Base-by-base conservation (phyloP, 2,888 invertebrate species). In the Ashinkailepas kermadecensis region DNA sequence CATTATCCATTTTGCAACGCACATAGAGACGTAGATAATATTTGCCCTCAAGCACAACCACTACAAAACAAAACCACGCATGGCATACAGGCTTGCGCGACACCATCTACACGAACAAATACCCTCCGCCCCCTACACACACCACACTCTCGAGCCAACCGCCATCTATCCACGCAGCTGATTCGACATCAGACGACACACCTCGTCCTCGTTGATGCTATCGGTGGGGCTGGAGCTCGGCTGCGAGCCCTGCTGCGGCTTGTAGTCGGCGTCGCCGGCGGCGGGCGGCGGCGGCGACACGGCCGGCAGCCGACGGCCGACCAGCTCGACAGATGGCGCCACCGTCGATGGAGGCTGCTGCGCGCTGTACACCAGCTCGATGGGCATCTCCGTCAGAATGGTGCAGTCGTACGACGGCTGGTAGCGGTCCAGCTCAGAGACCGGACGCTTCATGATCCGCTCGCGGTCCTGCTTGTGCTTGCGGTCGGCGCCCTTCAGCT, bases 401-500 rank as follows among this genome's bases (percentile, higher is more conserved):
- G 98, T 98, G 87, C 96, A 96, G 84, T 97, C 97, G 87, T 95
- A 98, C 78, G 97, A 96, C 0, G 96, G 96, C 87, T 97, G 97
- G 88, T 93, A 97, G 87, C 97, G 97, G 84, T 96, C 95, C 85
- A 95, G 92, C 87, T 96, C 96, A 3, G 92, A 90, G 23, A 92
- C 89, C 9, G 95, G 93, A 81, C 95, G 90, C 83, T 96, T 93
- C 88, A 94, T 91, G 86, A 98, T 95, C 88, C 97, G 97, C 87
- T 97, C 97, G 0, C 95, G 90, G 88, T 98, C 98, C 86, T 97
- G 97, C 87, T 98, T 97, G 87, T 97, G 97, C 86, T 98, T 98
- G 80, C 98, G 91, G 87, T 98, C 97, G 0, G 97, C 98, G 7
- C 98, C 97, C 81, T 84, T 84, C 78, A 84, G 80, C 83, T 84